Base-by-base conservation (phyloP, 1,140 invertebrate species). In the Octopus bimaculoides region DNA sequence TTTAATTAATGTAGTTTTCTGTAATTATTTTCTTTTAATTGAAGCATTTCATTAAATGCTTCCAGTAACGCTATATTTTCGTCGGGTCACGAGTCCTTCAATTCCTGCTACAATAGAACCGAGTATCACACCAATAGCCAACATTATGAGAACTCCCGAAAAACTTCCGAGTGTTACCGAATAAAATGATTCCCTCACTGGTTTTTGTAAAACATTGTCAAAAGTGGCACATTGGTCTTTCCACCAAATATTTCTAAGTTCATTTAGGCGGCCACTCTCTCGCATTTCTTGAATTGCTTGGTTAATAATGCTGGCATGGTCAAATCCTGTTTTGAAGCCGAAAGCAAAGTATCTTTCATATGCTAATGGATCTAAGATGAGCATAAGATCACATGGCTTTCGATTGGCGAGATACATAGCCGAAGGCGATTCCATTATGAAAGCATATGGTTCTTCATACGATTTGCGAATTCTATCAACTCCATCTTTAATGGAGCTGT, bases 401-500 rank as follows among this genome's bases (percentile, higher is more conserved):
- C 84, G 82, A 54, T 81, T 78, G 0, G 81, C 77, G n/a, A 81
- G 77, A 79, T 86, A 86, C 74, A 83, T 82, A 0, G 97, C 98
- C 0, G 97, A 98, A 9, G 84, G 76, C 0, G 96, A 98, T 91
- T 99, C 97, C 95, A 98, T 98, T 54, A 99, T 92, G 88, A 98
- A 98, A 0, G 97, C 97, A 87, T 98, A 99, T 86, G 97, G 95
- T 0, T 96, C 96, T 77, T 94, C 76, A 5, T 77, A 78, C 54
- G 78, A 83, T 0, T 79, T 75, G 14, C 82, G 79, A 10, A 88
- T 84, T 75, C 79, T 80, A 26, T 82, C n/a, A 5, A 88, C 83
- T 2, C 84, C 87, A 5, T 85, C 83, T 53, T 80, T 52, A 54
- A 86, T 75, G 17, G 61, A 80, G 4, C 66, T 66, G 0, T 84